Evolutionary conservation across 1,140 invertebrate genomes (phyloP).

Genomic region (Drosophila serrata): DNA sequence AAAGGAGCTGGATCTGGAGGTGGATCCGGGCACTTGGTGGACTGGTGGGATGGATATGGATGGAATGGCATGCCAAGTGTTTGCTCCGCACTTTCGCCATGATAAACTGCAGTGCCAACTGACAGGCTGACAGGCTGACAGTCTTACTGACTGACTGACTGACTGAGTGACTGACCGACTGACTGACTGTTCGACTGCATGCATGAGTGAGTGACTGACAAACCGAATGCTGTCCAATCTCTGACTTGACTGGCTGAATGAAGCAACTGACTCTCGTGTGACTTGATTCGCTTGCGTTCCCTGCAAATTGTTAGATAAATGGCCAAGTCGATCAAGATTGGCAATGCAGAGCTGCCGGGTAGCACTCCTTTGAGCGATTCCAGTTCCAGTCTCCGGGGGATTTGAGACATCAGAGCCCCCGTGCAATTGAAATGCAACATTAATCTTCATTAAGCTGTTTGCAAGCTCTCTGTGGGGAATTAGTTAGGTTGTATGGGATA

Average conservation of each 20-base stretch:
- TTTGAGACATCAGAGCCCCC: constrained; percentile 4
- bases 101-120: constrained; percentile 51
- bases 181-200: constrained; percentile 25
- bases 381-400: constrained; percentile 24
- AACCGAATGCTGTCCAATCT: constrained; percentile 37
- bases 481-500: constrained; percentile 10
- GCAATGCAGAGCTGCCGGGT: constrained; percentile 27
- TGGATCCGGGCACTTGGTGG: neutral
- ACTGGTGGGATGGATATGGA: constrained; percentile 6
- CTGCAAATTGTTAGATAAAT: constrained; percentile 71
- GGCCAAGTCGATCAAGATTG: constrained; percentile 64
- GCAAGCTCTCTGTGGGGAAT: constrained; percentile 30
- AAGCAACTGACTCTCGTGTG: constrained; percentile 34
- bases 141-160: constrained; percentile 27
- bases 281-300: constrained; percentile 31
- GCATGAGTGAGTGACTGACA: constrained; percentile 31
- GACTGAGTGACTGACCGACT: constrained; percentile 27
- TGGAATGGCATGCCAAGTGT: constrained; percentile 16
- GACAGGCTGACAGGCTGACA: constrained; percentile 26
- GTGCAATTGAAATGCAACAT: constrained; percentile 51
- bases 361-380: constrained; percentile 39
- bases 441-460: constrained; percentile 75
- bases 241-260: constrained; percentile 28
- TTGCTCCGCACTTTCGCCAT: constrained; percentile 30
- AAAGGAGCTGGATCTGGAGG: constrained; percentile 9